Percentiles rank a stretch among this genome's conserved stretches.
These are phyloP conservation scores for Callionymus lyra DNA, from an alignment of 2,113 vertebrate species.

Conservation along the genomic window DNA sequence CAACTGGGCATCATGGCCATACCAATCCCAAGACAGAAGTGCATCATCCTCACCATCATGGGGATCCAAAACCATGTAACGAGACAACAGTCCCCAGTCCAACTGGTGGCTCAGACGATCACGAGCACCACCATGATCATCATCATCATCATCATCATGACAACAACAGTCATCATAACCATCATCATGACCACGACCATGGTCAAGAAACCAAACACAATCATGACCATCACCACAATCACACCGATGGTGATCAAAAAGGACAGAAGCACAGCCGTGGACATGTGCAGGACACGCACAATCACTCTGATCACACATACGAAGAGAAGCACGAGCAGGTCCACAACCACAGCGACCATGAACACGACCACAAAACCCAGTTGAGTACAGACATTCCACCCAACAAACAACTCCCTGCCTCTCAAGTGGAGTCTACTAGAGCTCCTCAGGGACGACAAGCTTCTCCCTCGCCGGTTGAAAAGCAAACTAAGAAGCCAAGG, in stretches of 20 bases:
- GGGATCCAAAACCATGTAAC: background rate
- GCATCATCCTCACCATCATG: conserved; percentile 8
- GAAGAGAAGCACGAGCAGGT: conserved; percentile 8
- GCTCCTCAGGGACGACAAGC: conserved; percentile 1
- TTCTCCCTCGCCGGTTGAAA: conserved; percentile 26
- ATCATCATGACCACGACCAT: background rate
- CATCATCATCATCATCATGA: conserved; percentile 1
- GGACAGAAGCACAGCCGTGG: background rate
- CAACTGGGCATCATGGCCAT: conserved; percentile 36
- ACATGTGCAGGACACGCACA: background rate
- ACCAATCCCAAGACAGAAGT: conserved; percentile 14
- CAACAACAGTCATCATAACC: conserved; percentile 1
- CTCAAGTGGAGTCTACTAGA: conserved; percentile 23
- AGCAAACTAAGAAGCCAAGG: conserved; percentile 56
- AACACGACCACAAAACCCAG: conserved; percentile 1
- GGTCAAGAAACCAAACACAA: background rate
- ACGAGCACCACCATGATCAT: conserved; percentile 3
- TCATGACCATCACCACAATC: conserved; percentile 7
- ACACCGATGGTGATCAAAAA: too few species aligned
- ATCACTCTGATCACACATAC: conserved; percentile 2
- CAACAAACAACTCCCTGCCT: conserved; percentile 1
- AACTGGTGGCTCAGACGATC: background rate
- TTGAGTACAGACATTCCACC: conserved; percentile 27
- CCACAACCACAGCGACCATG: background rate
- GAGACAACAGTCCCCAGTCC: too few species aligned